Conservation (phyloP, 2,888 invertebrate genomes). For the Synergus umbraculus region DNA sequence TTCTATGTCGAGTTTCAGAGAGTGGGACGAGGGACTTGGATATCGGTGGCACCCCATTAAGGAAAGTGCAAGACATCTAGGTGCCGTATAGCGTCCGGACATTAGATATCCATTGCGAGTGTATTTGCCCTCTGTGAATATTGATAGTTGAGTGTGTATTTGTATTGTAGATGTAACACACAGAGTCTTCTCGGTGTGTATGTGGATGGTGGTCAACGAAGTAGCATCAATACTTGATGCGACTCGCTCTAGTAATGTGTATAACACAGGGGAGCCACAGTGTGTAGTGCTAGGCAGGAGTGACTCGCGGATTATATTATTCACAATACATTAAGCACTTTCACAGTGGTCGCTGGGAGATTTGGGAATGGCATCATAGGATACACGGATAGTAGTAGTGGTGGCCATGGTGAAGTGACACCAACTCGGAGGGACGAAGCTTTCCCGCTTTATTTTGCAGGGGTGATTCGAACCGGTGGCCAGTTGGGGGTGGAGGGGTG, state of each 20-base stretch:
- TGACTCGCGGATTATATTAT: conserved; percentile 74
- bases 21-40: conserved; percentile 52
- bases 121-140: conserved; percentile 26
- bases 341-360: conserved; percentile 66
- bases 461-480: conserved; percentile 28
- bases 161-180: conserved; percentile 42
- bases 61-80: conserved; percentile 72
- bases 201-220: conserved; percentile 63
- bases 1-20: not conserved
- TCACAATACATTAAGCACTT: conserved; percentile 75
- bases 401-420: conserved; percentile 30
- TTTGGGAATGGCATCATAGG: conserved; percentile 60
- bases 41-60: conserved; percentile 73
- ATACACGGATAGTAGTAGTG: conserved; percentile 22
- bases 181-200: conserved; percentile 42
- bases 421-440: conserved; percentile 43
- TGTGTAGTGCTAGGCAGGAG: conserved; percentile 54
- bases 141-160: conserved; percentile 12
- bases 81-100: conserved; percentile 50
- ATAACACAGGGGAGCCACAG: conserved; percentile 45
- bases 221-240: conserved; percentile 70
- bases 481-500: not conserved
- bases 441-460: conserved; percentile 40
- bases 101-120: conserved; percentile 53
- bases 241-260: conserved; percentile 54